Evolutionary conservation across 1,140 invertebrate species (phyloP).

Genomic region (Philotrypesis tridentata): DNA sequence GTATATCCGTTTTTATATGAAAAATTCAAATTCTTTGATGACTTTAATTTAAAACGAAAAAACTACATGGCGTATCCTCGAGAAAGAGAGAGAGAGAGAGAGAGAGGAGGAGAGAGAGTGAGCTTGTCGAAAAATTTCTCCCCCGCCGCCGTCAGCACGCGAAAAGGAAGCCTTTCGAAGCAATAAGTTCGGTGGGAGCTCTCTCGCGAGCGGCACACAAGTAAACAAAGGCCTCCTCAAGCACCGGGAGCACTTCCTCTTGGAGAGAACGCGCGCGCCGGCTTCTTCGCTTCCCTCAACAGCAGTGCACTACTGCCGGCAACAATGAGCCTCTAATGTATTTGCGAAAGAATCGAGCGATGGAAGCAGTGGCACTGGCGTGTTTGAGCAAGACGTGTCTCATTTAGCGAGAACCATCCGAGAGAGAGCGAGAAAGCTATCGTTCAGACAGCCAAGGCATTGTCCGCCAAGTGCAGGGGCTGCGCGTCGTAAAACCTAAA

Average conservation of each 20-base stretch:
- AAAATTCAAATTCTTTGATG: not conserved
- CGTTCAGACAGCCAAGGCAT: slow-evolving; percentile 59
- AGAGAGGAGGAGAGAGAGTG: too few relatives aligned
- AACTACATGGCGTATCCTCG: too few relatives aligned
- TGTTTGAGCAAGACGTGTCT: slow-evolving; percentile 53
- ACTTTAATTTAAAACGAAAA: too few relatives aligned
- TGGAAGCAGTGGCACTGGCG: slow-evolving; percentile 42
- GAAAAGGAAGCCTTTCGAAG: not conserved
- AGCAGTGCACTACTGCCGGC: not conserved
- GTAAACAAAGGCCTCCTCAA: not conserved
- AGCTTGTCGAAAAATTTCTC: too few relatives aligned
- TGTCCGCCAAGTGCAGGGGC: slow-evolving; percentile 53
- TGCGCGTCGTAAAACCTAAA: too few relatives aligned
- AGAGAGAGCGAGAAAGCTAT: too few relatives aligned
- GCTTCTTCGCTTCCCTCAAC: not conserved
- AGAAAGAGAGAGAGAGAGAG: not conserved
- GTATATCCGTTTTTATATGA: not conserved
- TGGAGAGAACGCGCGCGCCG: too few relatives aligned
- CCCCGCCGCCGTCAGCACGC: too few relatives aligned
- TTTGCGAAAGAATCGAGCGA: slow-evolving; percentile 55
- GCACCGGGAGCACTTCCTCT: not conserved
- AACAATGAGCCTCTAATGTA: slow-evolving; percentile 45
- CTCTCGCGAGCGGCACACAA: not conserved
- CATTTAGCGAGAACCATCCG: slow-evolving; percentile 64
- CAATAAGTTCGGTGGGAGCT: not conserved